Conservation (phyloP, 2,888 invertebrate species). For the Lithophane ornitopus region DNA sequence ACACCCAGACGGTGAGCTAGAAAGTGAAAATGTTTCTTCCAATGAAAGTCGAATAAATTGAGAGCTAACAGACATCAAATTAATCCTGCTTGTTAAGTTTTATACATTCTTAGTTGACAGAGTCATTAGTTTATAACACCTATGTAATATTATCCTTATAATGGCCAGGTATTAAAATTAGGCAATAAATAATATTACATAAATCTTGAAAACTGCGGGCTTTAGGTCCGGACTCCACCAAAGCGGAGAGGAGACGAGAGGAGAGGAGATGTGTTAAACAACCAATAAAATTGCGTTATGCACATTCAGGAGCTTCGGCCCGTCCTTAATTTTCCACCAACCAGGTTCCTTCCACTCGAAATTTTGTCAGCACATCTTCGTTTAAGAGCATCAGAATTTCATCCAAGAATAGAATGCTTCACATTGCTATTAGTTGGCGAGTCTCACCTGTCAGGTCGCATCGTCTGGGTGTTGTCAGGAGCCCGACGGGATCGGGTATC, state of each 20-base stretch:
- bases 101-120: conserved; percentile 2
- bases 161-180: conserved; percentile 8
- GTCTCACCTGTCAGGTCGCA: conserved; percentile 76
- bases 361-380: conserved; percentile 42
- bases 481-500: conserved; percentile 59
- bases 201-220: not conserved
- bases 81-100: conserved; percentile 11
- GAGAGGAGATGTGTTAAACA: no score
- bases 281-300: no score
- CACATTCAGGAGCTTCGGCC: not conserved
- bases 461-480: conserved; percentile 75
- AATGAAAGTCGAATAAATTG: conserved; percentile 27
- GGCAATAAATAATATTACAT: conserved; percentile 9
- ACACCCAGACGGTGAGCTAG: conserved; percentile 70
- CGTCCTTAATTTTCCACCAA: not conserved
- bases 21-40: conserved; percentile 65
- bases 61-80: not conserved
- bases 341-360: conserved; percentile 6
- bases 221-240: no score
- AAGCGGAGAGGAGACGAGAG: no score
- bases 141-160: conserved; percentile 35
- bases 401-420: conserved; percentile 75
- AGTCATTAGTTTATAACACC: conserved; percentile 28
- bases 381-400: conserved; percentile 39
- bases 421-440: conserved; percentile 74